These are phyloP conservation scores for Machaerirhynchus nigripectus DNA, from an alignment of 2,113 vertebrate species.

Conservation along the genomic window DNA sequence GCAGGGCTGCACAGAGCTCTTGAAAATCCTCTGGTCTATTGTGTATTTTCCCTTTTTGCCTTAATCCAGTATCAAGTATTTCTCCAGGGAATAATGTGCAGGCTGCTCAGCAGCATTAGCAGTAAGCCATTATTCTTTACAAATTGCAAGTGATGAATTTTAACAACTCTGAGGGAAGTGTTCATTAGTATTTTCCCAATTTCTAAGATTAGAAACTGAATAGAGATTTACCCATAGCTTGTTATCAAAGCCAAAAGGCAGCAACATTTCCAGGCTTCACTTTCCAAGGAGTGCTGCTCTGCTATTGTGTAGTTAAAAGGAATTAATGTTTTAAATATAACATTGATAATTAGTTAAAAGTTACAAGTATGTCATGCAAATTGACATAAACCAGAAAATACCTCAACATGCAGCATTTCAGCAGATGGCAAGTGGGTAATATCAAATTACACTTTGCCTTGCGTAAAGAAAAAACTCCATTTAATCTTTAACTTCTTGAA, in stretches of 20 bases:
- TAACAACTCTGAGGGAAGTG: background rate
- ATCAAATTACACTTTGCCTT: background rate
- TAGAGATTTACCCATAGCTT: background rate
- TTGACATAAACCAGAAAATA: background rate
- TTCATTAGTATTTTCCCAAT: background rate
- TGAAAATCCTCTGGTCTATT: background rate
- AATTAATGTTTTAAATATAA: background rate
- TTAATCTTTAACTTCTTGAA: background rate
- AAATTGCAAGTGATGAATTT: slow-evolving; percentile 29
- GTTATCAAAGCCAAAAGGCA: background rate
- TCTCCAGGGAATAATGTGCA: background rate
- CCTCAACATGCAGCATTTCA: background rate
- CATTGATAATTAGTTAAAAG: background rate
- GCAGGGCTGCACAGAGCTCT: background rate
- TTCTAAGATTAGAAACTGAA: background rate
- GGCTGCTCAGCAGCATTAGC: background rate
- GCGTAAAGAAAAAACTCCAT: background rate
- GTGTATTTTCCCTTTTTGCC: background rate
- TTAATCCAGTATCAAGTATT: background rate
- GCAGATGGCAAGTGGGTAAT: background rate
- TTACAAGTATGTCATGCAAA: background rate
- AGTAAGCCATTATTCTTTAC: background rate
- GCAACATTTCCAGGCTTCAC: background rate
- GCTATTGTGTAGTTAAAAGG: background rate
- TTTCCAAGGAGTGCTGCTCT: background rate